Evolutionary conservation across 2,113 vertebrate genomes (phyloP), one percentile per base, ranked within the genome.

Genomic region (Cyanoliseus patagonus): DNA sequence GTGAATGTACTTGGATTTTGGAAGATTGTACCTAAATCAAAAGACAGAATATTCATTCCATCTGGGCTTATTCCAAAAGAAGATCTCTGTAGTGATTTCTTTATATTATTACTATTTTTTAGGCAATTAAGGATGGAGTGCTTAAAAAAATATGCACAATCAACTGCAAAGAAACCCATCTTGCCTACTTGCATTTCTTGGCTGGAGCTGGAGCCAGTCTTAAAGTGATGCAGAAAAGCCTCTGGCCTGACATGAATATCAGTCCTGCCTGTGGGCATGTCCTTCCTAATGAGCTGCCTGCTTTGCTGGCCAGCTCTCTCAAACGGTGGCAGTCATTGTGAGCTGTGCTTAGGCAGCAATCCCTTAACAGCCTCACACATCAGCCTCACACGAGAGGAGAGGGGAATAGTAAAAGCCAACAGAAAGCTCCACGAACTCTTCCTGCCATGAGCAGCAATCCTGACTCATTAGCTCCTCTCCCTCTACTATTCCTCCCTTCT

Each of bases 261-360:
- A 20, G 64, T 49, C 42, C n/a, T 92, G 37, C 37, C 31, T n/a
- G n/a, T 42, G n/a, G 66, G 12, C 84, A 89, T 5, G 35, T 37
- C 70, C 28, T 42, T 81, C 42, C 69, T 53, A 17, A 81, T 2
- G 35, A 88, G 24, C 64, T 78, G 76, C 44, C 76, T 41, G 69
- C 51, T 53, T 62, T 78, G 55, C 77, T 67, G 42, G 76, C 86
- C 67, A 33, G 7, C 49, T 76, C 52, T 17, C 35, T 86, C 9
- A 0, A 35, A 10, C 0, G 1, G 47, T 68, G 33, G 33, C 39
- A 92, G 57, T 23, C 2, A 1, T 13, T 5, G 37, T 52, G 49
- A 80, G 59, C 77, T 64, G 59, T 8, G 2, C 39, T 77, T 3
- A 2, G 17, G 39, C 42, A 92, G 84, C 35, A 86, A 64, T 13